A percentile compares a stretch with the other conserved stretches of the same genome.
Evolutionary conservation across 2,888 invertebrate genomes (phyloP).

Genomic region (Oconnorella tubifera): DNA sequence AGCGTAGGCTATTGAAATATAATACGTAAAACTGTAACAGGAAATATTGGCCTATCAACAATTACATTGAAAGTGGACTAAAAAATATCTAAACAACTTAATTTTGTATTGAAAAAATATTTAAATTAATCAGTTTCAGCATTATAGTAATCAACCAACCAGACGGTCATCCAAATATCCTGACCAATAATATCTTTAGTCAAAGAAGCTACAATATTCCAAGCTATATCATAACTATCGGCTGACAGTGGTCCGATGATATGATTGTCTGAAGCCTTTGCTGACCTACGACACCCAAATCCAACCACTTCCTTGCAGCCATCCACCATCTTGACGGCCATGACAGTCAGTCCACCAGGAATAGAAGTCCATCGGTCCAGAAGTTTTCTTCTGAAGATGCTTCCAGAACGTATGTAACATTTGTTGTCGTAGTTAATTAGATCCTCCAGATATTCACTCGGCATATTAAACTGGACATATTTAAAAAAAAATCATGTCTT

Average conservation of each 20-base stretch:
- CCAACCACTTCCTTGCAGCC: not conserved
- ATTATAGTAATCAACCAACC: constrained; percentile 9
- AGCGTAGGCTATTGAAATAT: too few relatives aligned
- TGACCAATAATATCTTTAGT: constrained; percentile 4
- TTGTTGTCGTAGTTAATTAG: constrained; percentile 8
- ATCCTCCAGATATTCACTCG: too few relatives aligned
- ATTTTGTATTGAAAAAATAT: too few relatives aligned
- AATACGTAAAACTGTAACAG: too few relatives aligned
- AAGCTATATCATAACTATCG: not conserved
- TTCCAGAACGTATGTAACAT: constrained; percentile 6
- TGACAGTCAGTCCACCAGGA: constrained; percentile 9
- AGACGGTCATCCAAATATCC: constrained; percentile 17
- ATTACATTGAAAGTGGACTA: too few relatives aligned
- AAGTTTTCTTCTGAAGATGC: constrained; percentile 1
- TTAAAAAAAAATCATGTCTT: too few relatives aligned
- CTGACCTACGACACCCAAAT: constrained; percentile 6
- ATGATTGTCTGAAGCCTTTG: not conserved
- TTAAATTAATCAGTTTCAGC: too few relatives aligned
- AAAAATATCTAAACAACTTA: too few relatives aligned
- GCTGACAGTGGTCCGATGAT: constrained; percentile 18
- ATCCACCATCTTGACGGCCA: not conserved
- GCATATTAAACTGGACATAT: too few relatives aligned
- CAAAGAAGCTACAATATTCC: not conserved
- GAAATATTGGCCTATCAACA: too few relatives aligned
- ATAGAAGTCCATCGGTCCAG: constrained; percentile 10